Conservation (phyloP, 2,888 invertebrate species). For the Gnatocerus cornutus region DNA sequence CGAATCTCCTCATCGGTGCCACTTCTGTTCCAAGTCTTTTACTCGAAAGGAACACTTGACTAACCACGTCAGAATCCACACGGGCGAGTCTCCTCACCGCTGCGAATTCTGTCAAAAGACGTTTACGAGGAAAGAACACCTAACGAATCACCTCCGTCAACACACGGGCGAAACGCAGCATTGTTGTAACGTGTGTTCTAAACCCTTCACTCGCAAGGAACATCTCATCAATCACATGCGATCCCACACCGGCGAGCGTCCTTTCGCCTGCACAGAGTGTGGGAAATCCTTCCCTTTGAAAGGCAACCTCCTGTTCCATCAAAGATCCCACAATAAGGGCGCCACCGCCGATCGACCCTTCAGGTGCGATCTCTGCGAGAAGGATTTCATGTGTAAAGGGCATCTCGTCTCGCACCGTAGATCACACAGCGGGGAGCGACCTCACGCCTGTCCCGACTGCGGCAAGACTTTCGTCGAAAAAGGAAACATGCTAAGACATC, state of each 20-base stretch:
- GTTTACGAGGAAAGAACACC: constrained; percentile 86
- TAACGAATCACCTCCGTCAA: constrained; percentile 89
- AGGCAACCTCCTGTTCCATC: constrained; percentile 87
- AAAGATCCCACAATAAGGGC: constrained; percentile 88
- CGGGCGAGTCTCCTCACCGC: constrained; percentile 84
- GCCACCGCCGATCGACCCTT: constrained; percentile 73
- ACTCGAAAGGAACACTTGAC: constrained; percentile 90
- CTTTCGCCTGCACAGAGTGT: constrained; percentile 88
- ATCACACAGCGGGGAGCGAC: constrained; percentile 80
- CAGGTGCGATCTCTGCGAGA: constrained; percentile 87
- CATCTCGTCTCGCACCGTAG: constrained; percentile 88
- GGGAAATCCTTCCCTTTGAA: constrained; percentile 91
- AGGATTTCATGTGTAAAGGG: constrained; percentile 92
- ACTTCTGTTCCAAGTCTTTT: constrained; percentile 89
- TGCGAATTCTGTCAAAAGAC: constrained; percentile 86
- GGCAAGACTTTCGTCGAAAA: constrained; percentile 87
- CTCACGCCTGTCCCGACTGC: constrained; percentile 80
- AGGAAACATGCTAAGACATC: constrained; percentile 84
- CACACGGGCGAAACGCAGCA: constrained; percentile 93
- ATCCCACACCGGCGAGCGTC: constrained; percentile 86
- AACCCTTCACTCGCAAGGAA: constrained; percentile 89
- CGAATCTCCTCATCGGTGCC: constrained; percentile 90
- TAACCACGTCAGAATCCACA: constrained; percentile 82
- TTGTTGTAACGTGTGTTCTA: constrained; percentile 88
- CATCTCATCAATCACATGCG: constrained; percentile 87